phyloP scores from a whole-genome alignment of 2,888 invertebrate species.

The Eristalis tenax region DNA sequence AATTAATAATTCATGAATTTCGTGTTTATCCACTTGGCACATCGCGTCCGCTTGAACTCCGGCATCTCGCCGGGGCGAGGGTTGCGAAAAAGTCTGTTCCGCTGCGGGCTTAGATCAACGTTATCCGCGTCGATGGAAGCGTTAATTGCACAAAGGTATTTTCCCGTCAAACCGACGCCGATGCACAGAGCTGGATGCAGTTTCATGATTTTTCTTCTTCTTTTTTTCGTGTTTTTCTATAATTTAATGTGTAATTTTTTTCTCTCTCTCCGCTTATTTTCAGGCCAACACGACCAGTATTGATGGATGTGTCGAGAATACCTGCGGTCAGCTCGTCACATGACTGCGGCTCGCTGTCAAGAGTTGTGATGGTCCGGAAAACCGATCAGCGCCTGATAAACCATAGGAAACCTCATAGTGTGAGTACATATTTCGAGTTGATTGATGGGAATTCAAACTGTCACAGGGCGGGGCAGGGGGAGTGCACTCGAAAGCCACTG shows the following conservation, averaged over 20 bases:
- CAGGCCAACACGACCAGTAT: conserved; percentile 74
- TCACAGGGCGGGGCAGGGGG: too few relatives aligned
- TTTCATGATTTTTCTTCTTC: neutral
- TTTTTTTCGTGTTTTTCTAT: neutral
- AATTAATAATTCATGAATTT: conserved; percentile 53
- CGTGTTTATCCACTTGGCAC: conserved; percentile 60
- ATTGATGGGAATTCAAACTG: neutral
- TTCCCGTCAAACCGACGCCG: neutral
- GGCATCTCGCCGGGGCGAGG: conserved; percentile 16
- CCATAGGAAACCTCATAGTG: conserved; percentile 82
- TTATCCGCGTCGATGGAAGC: conserved; percentile 37
- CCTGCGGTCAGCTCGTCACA: conserved; percentile 77
- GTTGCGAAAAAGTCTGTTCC: conserved; percentile 9
- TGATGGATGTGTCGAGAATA: conserved; percentile 75
- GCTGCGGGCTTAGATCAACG: neutral
- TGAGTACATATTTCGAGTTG: conserved; percentile 57
- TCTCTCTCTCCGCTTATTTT: conserved; percentile 43
- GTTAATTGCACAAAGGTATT: conserved; percentile 57
- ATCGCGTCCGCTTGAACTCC: conserved; percentile 58
- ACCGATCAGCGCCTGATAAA: conserved; percentile 86
- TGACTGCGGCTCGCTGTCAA: conserved; percentile 82
- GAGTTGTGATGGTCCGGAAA: conserved; percentile 87
- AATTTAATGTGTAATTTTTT: neutral
- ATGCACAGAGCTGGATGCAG: neutral
- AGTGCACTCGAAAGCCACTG: too few relatives aligned